Evolutionary conservation across 2,797 vertebrate genomes (phyloP).

Genomic region (Coregonus suidteri): DNA sequence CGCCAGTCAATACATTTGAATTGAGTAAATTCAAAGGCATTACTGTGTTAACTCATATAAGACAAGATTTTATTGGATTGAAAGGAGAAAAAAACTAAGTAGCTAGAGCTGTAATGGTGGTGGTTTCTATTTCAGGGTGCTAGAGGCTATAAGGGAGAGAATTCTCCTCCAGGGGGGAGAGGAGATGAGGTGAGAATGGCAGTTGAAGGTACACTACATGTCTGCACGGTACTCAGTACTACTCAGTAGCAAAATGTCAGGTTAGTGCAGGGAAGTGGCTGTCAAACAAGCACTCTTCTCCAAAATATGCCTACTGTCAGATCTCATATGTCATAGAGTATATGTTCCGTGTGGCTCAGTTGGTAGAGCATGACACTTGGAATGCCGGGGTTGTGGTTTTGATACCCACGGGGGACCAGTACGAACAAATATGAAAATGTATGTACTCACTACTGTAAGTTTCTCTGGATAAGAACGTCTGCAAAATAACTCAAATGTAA

Average conservation of each 20-base stretch:
- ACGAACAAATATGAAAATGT: too few species aligned
- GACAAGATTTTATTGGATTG: not conserved
- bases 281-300: not conserved
- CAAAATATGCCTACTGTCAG: not conserved
- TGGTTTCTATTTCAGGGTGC: constrained; percentile 66
- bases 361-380: too few species aligned
- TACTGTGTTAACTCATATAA: not conserved
- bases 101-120: not conserved
- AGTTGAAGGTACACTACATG: not conserved
- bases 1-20: not conserved
- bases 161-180: constrained; percentile 71
- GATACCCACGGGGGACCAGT: too few species aligned
- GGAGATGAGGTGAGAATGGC: constrained; percentile 77
- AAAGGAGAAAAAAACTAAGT: not conserved
- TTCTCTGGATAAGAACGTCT: too few species aligned
- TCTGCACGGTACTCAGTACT: not conserved
- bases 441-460: too few species aligned
- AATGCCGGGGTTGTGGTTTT: too few species aligned
- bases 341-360: too few species aligned
- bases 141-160: constrained; percentile 79
- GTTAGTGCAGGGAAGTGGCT: not conserved
- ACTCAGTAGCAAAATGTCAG: not conserved
- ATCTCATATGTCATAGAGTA: not conserved
- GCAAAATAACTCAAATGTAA: too few species aligned
- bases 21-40: not conserved